These are phyloP conservation scores for Tachystola acroxantha DNA, from an alignment of 2,888 invertebrate genomes.

Conservation along the genomic window DNA sequence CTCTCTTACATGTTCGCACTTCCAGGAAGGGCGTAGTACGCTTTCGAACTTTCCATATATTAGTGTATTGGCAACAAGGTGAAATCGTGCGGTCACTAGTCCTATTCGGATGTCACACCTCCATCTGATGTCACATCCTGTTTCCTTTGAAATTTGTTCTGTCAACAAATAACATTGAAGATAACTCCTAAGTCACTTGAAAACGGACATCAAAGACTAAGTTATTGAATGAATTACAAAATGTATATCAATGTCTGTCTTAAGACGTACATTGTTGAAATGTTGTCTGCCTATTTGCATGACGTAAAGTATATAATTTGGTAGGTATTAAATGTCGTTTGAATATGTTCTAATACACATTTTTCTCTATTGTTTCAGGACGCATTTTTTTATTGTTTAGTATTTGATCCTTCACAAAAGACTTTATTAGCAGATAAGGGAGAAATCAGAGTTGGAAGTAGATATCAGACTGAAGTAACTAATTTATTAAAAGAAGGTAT, in stretches of 20 bases:
- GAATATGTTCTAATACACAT: slow-evolving; percentile 24
- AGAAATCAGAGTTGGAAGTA: slow-evolving; percentile 93
- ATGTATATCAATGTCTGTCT: no score
- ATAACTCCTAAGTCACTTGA: no score
- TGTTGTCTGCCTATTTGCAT: no score
- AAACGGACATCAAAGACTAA: no score
- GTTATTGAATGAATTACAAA: no score
- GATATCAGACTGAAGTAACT: slow-evolving; percentile 97
- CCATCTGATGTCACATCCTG: slow-evolving; percentile 15
- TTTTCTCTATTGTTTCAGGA: slow-evolving; percentile 83
- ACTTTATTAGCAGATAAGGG: slow-evolving; percentile 99
- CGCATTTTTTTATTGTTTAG: slow-evolving; percentile 99
- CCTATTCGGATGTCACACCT: slow-evolving; percentile 23
- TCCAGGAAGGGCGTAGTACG: no score
- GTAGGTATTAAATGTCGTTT: background rate
- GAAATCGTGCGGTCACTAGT: slow-evolving; percentile 14
- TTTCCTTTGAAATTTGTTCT: slow-evolving; percentile 6
- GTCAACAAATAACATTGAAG: background rate
- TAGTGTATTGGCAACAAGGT: no score
- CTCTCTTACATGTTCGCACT: no score
- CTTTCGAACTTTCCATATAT: no score
- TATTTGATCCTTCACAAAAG: slow-evolving; percentile 99
- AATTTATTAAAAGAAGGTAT: slow-evolving; percentile 87
- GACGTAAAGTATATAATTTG: no score
- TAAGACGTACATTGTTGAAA: no score